Evolutionary conservation across 2,797 vertebrate species (phyloP).

Genomic region (Sebastes kiyomatsui): DNA sequence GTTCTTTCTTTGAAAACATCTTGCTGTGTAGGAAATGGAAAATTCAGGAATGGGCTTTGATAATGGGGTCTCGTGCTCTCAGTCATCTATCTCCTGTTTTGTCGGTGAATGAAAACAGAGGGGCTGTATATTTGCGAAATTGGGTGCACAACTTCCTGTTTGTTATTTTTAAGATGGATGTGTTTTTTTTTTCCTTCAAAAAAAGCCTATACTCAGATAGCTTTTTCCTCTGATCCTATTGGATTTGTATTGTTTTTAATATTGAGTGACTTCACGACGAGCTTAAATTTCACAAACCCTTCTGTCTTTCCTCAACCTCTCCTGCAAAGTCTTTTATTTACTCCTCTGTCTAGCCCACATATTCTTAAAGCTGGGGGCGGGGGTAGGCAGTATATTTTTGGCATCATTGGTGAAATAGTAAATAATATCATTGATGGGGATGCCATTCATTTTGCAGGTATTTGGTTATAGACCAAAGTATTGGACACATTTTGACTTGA

Average conservation of each 20-base stretch:
- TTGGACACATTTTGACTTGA: not conserved
- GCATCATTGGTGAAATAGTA: not conserved
- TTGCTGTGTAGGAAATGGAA: constrained; percentile 8
- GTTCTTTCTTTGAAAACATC: not conserved
- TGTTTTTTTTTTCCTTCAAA: not conserved
- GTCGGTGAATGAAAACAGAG: not conserved
- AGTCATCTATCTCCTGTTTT: not conserved
- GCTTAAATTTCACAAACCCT: not conserved
- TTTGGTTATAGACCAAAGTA: not conserved
- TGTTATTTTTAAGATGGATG: not conserved
- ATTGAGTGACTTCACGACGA: not conserved
- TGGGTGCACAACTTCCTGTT: not conserved
- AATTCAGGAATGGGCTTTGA: not conserved
- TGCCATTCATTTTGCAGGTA: not conserved
- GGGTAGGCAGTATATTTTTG: not conserved
- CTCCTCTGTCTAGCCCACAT: not conserved
- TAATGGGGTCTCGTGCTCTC: not conserved
- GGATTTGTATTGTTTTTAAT: not conserved
- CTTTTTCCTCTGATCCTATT: not conserved
- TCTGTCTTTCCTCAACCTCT: not conserved
- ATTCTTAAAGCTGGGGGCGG: not conserved
- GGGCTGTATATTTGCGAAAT: not conserved
- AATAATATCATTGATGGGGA: not conserved
- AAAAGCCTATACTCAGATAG: not conserved
- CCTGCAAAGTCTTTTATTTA: not conserved